Base-by-base conservation (phyloP, 2,888 invertebrate genomes). In the Priocnemis perturbator region DNA sequence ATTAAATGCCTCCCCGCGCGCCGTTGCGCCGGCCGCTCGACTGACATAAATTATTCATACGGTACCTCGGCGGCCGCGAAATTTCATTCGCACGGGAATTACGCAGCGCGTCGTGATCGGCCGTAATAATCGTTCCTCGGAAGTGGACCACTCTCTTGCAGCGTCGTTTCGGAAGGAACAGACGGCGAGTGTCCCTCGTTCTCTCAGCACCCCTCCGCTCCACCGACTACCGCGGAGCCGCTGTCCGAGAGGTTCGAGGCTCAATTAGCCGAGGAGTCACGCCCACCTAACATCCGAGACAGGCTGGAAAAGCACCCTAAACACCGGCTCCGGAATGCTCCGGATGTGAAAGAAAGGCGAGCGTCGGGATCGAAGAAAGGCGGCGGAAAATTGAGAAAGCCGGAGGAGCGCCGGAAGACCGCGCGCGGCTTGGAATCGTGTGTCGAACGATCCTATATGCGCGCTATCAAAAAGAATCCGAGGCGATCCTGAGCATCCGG, bases 221-320 rank as follows among this genome's bases (percentile, higher is more conserved):
- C 11, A 9, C 7, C 11, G 37, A 37, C 14, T 11, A 37, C 37
- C 26, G 14, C 37, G 37, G 37, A 37, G 7, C 2, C 26, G 37
- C 11, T 21, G 15, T 63, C 26, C 48, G 20, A 37, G 45, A 57
- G 72, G 72, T 71, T 71, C 69, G 60, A 56, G 50, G 48, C 45
- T 56, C 64, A 78, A 73, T 78, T 77, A 69, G 68, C 44, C 45
- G 60, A 59, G n/a, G 45, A 26, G 50, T 56, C 69, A 53, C 62
- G 62, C 65, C 63, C 73, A 58, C 50, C 52, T 61, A 59, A 59
- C 50, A 53, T 37, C 60, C 60, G 61, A 50, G 23, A 30, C 58
- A 58, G 0, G 19, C 30, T n/a, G 19, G 7, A 15, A 21, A 20
- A 20, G 14, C 37, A 3, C 7, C 37, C 37, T 37, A 37, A 37